Conservation (phyloP, 2,113 vertebrate genomes). For the Chlorocebus sabaeus region DNA sequence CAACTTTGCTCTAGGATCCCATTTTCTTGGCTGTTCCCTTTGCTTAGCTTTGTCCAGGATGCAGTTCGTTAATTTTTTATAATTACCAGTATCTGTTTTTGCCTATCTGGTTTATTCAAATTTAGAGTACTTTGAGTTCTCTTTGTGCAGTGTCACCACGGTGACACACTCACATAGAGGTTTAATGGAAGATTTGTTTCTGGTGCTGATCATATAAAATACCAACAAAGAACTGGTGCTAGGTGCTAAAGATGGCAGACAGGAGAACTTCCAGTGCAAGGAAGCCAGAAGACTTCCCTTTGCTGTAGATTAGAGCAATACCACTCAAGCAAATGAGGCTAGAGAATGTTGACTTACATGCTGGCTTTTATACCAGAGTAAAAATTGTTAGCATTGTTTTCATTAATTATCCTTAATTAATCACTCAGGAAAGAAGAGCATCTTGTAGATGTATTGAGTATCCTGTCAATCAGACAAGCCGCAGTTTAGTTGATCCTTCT, state of each 20-base stretch:
- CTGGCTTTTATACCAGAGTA: background rate
- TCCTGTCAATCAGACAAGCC: background rate
- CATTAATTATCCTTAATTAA: background rate
- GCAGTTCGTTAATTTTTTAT: background rate
- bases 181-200: background rate
- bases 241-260: background rate
- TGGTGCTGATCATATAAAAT: background rate
- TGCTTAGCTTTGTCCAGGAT: background rate
- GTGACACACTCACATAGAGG: background rate
- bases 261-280: background rate
- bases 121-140: background rate
- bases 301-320: background rate
- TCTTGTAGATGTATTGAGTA: background rate
- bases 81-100: background rate
- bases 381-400: background rate
- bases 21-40: background rate
- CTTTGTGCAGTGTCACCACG: background rate
- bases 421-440: background rate
- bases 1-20: background rate
- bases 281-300: background rate
- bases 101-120: background rate
- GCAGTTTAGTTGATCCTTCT: background rate
- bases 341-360: background rate
- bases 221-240: background rate
- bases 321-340: background rate